A percentile compares a stretch with the other conserved stretches of the same genome.
phyloP scores from a whole-genome alignment of 2,113 vertebrate species.

The Amphilophus citrinellus region DNA sequence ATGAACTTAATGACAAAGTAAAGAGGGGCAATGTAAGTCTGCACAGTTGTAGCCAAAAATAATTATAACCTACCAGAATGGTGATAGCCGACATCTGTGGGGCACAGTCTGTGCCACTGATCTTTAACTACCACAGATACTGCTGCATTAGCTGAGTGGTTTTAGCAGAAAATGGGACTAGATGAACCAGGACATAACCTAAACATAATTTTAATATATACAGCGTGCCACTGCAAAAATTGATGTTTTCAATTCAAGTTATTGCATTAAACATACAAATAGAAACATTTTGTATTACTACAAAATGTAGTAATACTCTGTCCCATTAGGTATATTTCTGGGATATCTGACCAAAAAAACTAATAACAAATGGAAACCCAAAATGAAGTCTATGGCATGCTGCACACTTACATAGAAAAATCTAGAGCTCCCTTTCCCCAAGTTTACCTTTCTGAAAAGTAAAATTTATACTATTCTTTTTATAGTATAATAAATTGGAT shows the following conservation, averaged over 20 bases:
- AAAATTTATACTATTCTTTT: neutral
- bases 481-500: neutral
- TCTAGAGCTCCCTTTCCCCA: neutral
- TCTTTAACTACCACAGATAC: neutral
- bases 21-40: neutral
- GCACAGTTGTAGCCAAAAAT: neutral
- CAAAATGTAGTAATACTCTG: neutral
- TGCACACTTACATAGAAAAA: slow-evolving; percentile 36
- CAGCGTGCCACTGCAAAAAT: neutral
- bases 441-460: neutral
- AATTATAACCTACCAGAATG: neutral
- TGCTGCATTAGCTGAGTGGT: neutral
- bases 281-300: neutral
- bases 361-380: neutral
- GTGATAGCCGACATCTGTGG: neutral
- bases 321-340: neutral
- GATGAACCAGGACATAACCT: neutral
- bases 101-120: neutral
- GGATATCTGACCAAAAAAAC: neutral
- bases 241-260: neutral
- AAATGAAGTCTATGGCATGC: slow-evolving; percentile 34
- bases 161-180: neutral
- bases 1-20: neutral
- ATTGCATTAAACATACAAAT: neutral
- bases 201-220: neutral